Evolutionary conservation across 2,113 vertebrate genomes (phyloP), one percentile per base, ranked within the genome.

Genomic region (Erpornis zantholeuca): DNA sequence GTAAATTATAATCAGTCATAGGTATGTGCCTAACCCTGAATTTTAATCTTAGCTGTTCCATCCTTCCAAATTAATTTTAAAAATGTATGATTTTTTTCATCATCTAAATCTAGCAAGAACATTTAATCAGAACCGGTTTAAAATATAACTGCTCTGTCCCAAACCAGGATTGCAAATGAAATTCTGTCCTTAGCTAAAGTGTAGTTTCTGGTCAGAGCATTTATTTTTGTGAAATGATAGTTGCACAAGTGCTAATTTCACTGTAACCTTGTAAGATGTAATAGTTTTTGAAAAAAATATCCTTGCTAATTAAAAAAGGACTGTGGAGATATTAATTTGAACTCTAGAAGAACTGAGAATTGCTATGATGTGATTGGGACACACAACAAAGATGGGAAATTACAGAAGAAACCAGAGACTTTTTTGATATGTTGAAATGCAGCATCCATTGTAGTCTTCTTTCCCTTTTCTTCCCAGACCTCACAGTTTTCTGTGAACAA

Each of bases 1-100:
- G n/a, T 93, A 95, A 97, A 94, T 97, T 94, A 91, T 61, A 95
- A 94, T 88, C 61, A 47, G 22, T 78, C 88, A 42, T 64, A 89
- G 49, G 68, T 95, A 80, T 45, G 25, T 92, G 82, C 88, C 19
- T 65, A 70, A 63, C 68, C 66, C 91, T 97, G 91, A 92, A 95
- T 97, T 97, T 95, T 95, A 95, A 95, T 91, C 76, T 90, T 96
- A 88, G 93, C 88, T 90, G 64, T 87, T 96, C 96, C 54, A 78
- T 93, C 57, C 31, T 10, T 94, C 56, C 70, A 86, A 82, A 84
- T 90, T 91, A 90, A 88, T 92, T 87, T 89, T 85, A 65, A 73
- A 95, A 76, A 91, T 86, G 47, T 75, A 71, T 96, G 36, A 91
- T 91, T 97, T 97, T 95, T 95, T 80, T 93, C 16, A 8, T 78